A percentile compares a stretch with the other conserved stretches of the same genome.
Conservation (phyloP, 2,797 vertebrate genomes). For the Allobates femoralis region DNA sequence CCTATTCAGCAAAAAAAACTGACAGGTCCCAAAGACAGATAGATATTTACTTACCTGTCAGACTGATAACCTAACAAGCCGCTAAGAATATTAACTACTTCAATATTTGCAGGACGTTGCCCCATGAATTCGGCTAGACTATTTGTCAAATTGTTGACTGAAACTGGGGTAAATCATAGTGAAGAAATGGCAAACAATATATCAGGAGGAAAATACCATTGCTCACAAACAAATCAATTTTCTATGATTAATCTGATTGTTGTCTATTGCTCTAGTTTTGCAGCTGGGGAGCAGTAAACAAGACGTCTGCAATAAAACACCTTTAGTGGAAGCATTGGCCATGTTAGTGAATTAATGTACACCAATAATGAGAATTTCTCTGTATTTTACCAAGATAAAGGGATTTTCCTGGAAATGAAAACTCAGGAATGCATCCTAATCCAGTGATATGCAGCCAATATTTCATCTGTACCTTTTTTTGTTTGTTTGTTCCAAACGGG, state of each 20-base stretch:
- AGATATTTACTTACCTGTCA: constrained; percentile 59
- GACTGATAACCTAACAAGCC: constrained; percentile 58
- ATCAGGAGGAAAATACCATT: constrained; percentile 38
- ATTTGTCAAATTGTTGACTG: constrained; percentile 35
- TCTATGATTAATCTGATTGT: constrained; percentile 50
- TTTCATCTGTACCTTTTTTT: too few relatives aligned
- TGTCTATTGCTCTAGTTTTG: constrained; percentile 48
- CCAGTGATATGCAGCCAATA: too few relatives aligned
- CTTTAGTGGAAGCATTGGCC: not conserved
- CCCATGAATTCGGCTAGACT: constrained; percentile 20
- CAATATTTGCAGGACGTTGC: constrained; percentile 39
- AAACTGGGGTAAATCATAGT: constrained; percentile 35
- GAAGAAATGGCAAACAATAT: constrained; percentile 46
- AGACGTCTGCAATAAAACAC: constrained; percentile 1
- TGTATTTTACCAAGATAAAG: not conserved
- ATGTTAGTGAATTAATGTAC: not conserved
- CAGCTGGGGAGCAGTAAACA: constrained; percentile 41
- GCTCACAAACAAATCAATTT: constrained; percentile 34
- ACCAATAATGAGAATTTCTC: not conserved
- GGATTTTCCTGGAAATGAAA: too few relatives aligned
- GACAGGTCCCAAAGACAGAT: constrained; percentile 49
- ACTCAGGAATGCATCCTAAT: too few relatives aligned
- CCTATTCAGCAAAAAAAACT: constrained; percentile 54
- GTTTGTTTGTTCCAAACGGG: too few relatives aligned
- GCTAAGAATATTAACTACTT: constrained; percentile 56